Evolutionary conservation across 2,113 vertebrate genomes (phyloP).

Genomic region (Rhodinocichla rosea): DNA sequence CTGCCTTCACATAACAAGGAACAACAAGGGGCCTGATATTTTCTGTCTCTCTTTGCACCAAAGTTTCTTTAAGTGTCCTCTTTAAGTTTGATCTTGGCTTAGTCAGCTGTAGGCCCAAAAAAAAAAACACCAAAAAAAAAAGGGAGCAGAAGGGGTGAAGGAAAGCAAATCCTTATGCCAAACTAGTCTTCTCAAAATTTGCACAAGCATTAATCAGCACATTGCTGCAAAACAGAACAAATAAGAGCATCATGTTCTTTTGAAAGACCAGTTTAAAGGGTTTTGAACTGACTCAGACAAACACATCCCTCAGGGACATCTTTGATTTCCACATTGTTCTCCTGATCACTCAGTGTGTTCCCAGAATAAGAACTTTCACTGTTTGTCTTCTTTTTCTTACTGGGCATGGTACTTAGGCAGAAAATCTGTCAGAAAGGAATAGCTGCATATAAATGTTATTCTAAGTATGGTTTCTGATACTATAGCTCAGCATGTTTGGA

Average conservation of each 20-base stretch:
- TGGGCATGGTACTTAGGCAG: background rate
- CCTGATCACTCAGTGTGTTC: constrained; percentile 42
- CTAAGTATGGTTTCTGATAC: background rate
- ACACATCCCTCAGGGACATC: constrained; percentile 39
- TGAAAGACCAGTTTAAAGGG: constrained; percentile 56
- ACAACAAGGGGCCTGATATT: background rate
- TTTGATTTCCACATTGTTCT: constrained; percentile 63
- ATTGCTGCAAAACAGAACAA: constrained; percentile 28
- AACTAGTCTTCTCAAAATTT: background rate
- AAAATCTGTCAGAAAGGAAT: constrained; percentile 50
- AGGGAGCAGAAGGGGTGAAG: background rate
- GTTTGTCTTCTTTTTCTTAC: constrained; percentile 16
- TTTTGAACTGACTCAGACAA: constrained; percentile 60
- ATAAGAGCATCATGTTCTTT: constrained; percentile 51
- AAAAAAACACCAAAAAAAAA: background rate
- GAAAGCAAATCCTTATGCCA: background rate
- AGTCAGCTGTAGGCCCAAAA: background rate
- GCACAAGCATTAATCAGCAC: constrained; percentile 23
- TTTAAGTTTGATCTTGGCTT: background rate
- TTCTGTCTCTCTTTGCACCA: background rate
- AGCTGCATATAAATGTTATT: constrained; percentile 50
- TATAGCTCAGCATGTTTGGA: constrained; percentile 19
- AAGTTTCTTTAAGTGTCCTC: background rate
- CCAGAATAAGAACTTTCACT: constrained; percentile 31
- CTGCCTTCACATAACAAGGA: background rate